phyloP scores from a whole-genome alignment of 2,888 invertebrate genomes.

The Nephrocerus scutellatus region DNA sequence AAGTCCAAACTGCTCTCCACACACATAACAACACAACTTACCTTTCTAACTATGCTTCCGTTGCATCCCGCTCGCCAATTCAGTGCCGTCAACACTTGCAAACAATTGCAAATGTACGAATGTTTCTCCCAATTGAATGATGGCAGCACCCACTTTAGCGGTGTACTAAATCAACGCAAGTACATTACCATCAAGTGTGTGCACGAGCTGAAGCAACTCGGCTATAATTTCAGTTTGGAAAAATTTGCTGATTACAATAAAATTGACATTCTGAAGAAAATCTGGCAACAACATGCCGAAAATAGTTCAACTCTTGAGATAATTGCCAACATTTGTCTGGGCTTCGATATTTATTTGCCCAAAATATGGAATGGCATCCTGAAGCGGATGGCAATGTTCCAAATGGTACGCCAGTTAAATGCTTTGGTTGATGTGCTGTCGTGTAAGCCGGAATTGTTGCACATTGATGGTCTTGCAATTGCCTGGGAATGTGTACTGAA shows the following conservation, averaged over 20 bases:
- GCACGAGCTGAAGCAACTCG: constrained; percentile 42
- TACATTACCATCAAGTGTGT: constrained; percentile 46
- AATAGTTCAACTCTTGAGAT: constrained; percentile 40
- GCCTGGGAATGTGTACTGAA: constrained; percentile 45
- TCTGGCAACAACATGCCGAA: constrained; percentile 43
- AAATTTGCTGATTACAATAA: constrained; percentile 45
- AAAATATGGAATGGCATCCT: constrained; percentile 47
- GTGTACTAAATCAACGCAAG: constrained; percentile 38
- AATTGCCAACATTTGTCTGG: constrained; percentile 44
- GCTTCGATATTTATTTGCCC: constrained; percentile 41
- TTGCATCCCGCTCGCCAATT: not conserved
- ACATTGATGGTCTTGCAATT: constrained; percentile 36
- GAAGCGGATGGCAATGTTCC: constrained; percentile 44
- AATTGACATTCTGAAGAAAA: constrained; percentile 41
- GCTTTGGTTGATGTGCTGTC: constrained; percentile 43
- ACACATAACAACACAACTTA: no score
- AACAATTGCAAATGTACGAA: constrained; percentile 45
- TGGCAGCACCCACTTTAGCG: constrained; percentile 36
- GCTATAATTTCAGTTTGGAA: constrained; percentile 43
- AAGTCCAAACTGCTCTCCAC: no score
- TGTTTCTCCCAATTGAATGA: constrained; percentile 44
- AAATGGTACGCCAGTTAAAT: constrained; percentile 42
- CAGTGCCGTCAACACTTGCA: constrained; percentile 36
- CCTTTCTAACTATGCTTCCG: not conserved
- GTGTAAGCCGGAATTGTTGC: constrained; percentile 35